phyloP scores from a whole-genome alignment of 2,888 invertebrate genomes.

The Lepidocyrtoides sp. region DNA sequence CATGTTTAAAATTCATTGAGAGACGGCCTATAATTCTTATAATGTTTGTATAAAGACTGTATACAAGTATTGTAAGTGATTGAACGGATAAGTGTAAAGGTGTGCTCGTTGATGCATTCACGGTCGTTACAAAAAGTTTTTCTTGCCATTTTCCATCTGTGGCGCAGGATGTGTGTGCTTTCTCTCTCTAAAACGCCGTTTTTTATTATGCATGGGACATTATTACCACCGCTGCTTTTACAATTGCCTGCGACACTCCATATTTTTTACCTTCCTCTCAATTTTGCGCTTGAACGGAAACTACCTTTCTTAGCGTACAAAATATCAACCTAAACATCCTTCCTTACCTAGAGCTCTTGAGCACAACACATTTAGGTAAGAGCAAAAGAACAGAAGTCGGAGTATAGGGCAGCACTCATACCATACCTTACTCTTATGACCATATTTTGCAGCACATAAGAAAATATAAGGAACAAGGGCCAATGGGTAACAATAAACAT shows the following conservation, averaged over 20 bases:
- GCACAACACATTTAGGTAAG: not conserved
- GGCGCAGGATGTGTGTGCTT: not conserved
- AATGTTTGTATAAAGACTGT: not conserved
- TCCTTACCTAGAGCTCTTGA: not conserved
- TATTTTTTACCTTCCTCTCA: slow-evolving; percentile 32
- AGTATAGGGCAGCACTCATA: not conserved
- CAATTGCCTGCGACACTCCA: not conserved
- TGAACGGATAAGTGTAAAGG: not conserved
- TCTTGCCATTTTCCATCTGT: slow-evolving; percentile 3
- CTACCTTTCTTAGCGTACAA: not conserved
- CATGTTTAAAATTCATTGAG: slow-evolving; percentile 31
- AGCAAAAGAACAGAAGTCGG: not conserved
- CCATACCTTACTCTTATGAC: not conserved
- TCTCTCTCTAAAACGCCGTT: not conserved
- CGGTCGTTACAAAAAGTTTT: slow-evolving; percentile 8
- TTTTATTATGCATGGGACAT: slow-evolving; percentile 45
- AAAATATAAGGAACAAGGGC: not conserved
- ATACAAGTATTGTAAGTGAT: not conserved
- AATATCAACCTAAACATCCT: not conserved
- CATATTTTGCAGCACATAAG: not conserved
- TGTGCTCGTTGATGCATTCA: slow-evolving; percentile 22
- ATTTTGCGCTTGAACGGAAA: slow-evolving; percentile 50
- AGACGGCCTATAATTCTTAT: not conserved
- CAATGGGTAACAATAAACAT: slow-evolving; percentile 48
- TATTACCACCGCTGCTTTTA: not conserved